These are phyloP conservation scores for Taenioides sp. DNA, from an alignment of 2,797 vertebrate genomes.

Conservation along the genomic window DNA sequence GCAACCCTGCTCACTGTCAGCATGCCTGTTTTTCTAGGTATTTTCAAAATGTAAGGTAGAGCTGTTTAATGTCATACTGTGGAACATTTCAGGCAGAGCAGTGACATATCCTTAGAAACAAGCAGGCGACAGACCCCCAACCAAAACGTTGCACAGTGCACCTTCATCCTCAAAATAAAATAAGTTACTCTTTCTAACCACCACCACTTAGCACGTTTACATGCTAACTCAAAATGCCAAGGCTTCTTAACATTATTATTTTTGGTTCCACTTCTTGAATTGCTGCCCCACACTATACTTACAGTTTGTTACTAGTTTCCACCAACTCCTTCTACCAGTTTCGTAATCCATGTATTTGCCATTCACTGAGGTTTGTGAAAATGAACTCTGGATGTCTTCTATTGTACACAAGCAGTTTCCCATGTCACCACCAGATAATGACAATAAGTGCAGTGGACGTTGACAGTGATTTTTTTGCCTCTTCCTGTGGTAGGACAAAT, in stretches of 20 bases:
- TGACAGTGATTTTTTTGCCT: conserved; percentile 57
- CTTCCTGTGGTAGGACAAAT: conserved; percentile 38
- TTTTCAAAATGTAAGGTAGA: too few species aligned
- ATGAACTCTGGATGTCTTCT: not conserved
- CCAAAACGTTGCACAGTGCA: too few species aligned
- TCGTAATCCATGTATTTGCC: not conserved
- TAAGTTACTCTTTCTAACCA: too few species aligned
- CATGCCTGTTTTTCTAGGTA: too few species aligned
- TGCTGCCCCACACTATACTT: not conserved
- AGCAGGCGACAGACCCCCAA: too few species aligned
- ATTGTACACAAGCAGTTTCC: conserved; percentile 5
- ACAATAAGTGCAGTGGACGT: conserved; percentile 21
- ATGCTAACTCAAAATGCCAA: not conserved
- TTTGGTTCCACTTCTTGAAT: not conserved
- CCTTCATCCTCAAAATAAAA: not conserved
- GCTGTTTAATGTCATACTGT: too few species aligned
- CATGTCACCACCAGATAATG: conserved; percentile 12
- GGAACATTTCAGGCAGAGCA: too few species aligned
- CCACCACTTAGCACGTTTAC: not conserved
- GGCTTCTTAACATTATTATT: not conserved
- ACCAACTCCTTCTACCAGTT: not conserved
- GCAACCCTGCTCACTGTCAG: too few species aligned
- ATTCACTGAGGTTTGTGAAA: not conserved
- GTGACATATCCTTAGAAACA: too few species aligned
- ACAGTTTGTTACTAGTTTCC: not conserved